A percentile compares a stretch with the other conserved stretches of the same genome.
phyloP scores from a whole-genome alignment of 2,113 vertebrate genomes.

The Strigops habroptila region DNA sequence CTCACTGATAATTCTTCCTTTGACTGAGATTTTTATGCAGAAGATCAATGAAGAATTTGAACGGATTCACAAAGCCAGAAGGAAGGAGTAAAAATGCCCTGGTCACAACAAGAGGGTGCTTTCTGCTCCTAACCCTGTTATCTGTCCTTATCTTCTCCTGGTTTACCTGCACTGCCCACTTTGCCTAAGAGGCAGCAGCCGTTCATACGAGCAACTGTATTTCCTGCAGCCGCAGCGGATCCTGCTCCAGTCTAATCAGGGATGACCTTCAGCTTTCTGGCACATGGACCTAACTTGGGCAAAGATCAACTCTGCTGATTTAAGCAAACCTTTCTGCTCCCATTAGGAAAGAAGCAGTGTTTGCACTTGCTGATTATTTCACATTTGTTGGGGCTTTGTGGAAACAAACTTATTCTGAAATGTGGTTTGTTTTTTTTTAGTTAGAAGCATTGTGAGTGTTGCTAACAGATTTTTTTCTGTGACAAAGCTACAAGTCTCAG shows the following conservation, averaged over 20 bases:
- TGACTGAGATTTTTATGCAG: background rate
- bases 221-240: background rate
- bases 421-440: too few species aligned
- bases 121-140: background rate
- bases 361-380: background rate
- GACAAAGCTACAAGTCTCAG: background rate
- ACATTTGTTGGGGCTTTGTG: background rate
- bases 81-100: background rate
- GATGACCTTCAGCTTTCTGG: background rate
- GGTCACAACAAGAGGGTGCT: background rate
- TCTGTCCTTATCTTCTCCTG: background rate
- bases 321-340: background rate
- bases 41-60: background rate
- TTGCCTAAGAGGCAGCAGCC: background rate
- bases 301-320: background rate
- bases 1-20: background rate
- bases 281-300: background rate
- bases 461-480: background rate
- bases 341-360: background rate
- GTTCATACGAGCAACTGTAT: background rate
- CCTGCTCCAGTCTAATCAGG: background rate
- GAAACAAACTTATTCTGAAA: background rate
- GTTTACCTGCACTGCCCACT: background rate
- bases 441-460: background rate
- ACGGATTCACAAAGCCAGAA: background rate